Evolutionary conservation across 1,140 invertebrate species (phyloP).

Genomic region (Eriosoma lanigerum): DNA sequence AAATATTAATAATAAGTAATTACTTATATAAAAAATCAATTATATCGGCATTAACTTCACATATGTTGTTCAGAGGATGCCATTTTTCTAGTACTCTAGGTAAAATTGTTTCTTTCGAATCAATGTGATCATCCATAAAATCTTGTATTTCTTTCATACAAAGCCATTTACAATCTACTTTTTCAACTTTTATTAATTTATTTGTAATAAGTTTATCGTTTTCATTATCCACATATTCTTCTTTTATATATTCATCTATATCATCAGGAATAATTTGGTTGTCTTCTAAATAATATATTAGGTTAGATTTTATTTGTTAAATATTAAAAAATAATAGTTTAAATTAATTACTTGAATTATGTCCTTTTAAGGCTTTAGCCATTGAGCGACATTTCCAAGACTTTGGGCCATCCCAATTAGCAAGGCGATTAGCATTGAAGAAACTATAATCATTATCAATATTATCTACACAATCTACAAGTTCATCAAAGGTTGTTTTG

Average conservation of each 20-base stretch:
- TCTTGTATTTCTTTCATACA: not conserved
- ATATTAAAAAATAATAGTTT: too few relatives aligned
- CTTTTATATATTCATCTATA: not conserved
- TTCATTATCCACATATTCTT: too few relatives aligned
- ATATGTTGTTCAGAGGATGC: not conserved
- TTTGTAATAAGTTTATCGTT: too few relatives aligned
- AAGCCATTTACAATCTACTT: not conserved
- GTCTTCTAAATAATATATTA: not conserved
- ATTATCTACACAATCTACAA: conserved; percentile 9
- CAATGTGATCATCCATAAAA: not conserved
- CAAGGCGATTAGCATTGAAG: conserved; percentile 15
- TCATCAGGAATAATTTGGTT: not conserved
- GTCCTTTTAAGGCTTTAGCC: not conserved
- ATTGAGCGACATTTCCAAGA: conserved; percentile 19
- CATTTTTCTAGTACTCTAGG: conserved; percentile 3
- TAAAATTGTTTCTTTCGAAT: not conserved
- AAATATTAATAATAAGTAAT: too few relatives aligned
- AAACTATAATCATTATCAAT: conserved; percentile 19
- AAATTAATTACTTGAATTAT: not conserved
- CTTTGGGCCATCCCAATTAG: conserved; percentile 28
- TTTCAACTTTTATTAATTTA: not conserved
- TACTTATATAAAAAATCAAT: too few relatives aligned
- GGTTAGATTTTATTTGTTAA: too few relatives aligned
- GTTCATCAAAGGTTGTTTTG: not conserved
- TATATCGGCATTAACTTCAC: not conserved